Evolutionary conservation across 1,140 invertebrate genomes (phyloP).

Genomic region (Drosophila auraria): DNA sequence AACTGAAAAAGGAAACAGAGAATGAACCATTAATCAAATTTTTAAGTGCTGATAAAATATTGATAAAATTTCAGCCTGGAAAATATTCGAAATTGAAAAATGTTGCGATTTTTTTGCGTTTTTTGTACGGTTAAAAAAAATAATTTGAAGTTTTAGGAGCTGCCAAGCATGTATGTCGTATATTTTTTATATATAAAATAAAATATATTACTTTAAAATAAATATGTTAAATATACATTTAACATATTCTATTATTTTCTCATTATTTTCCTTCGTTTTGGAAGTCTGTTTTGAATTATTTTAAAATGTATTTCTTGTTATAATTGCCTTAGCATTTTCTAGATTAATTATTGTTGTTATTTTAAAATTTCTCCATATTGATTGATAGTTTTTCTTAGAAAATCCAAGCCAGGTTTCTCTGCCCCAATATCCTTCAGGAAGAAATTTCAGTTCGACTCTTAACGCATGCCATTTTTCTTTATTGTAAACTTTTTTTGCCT

Average conservation of each 20-base stretch:
- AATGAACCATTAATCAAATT: constrained; percentile 72
- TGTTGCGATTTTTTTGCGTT: background rate
- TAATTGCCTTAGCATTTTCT: background rate
- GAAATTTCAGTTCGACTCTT: background rate
- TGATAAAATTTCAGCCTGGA: constrained; percentile 44
- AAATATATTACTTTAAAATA: background rate
- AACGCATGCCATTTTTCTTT: constrained; percentile 34
- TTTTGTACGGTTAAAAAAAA: background rate
- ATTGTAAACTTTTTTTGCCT: constrained; percentile 39
- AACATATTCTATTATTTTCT: background rate
- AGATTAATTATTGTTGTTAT: no score
- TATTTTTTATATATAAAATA: background rate
- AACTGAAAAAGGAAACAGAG: constrained; percentile 27
- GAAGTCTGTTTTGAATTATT: background rate
- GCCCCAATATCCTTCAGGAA: background rate
- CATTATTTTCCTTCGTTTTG: no score
- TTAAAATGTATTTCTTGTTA: background rate
- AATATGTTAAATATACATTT: background rate
- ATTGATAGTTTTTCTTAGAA: no score
- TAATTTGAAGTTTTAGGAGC: background rate
- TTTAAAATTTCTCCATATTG: background rate
- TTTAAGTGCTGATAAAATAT: constrained; percentile 64
- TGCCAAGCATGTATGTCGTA: no score
- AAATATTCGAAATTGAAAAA: constrained; percentile 30
- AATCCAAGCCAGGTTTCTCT: background rate